Conservation (phyloP, 2,113 vertebrate species). For the Lates calcarifer region DNA sequence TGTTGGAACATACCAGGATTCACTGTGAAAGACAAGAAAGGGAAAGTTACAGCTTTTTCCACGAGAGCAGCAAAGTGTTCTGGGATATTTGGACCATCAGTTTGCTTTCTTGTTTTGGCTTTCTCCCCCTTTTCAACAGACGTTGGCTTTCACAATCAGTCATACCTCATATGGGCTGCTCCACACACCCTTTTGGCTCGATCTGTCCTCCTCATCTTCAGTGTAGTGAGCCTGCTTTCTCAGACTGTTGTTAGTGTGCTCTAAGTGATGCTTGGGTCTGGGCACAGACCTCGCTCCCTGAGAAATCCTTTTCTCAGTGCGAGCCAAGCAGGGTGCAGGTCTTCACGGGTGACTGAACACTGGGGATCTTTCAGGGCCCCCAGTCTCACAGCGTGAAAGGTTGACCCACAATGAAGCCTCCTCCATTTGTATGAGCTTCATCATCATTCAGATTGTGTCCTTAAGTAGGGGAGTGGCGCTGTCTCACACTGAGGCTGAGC, state of each 20-base stretch:
- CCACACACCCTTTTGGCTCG: conserved; percentile 19
- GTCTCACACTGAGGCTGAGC: conserved; percentile 49
- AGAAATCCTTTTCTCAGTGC: conserved; percentile 69
- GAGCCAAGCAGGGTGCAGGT: conserved; percentile 67
- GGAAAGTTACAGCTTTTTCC: conserved; percentile 15
- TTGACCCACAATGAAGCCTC: conserved; percentile 76
- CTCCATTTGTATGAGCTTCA: conserved; percentile 73
- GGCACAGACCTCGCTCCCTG: conserved; percentile 65
- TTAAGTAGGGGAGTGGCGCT: conserved; percentile 70
- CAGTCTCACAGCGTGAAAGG: conserved; percentile 72
- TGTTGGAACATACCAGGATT: background rate
- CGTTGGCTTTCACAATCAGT: conserved; percentile 15
- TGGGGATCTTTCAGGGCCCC: conserved; percentile 73
- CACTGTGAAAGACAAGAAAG: background rate
- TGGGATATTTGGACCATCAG: background rate
- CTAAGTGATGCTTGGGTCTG: conserved; percentile 32
- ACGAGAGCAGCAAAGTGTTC: conserved; percentile 13
- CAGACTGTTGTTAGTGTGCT: conserved; percentile 29
- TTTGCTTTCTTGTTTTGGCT: conserved; percentile 11
- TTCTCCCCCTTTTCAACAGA: conserved; percentile 6
- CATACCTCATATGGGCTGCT: conserved; percentile 15
- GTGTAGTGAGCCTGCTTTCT: conserved; percentile 31
- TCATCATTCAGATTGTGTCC: conserved; percentile 75
- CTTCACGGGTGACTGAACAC: conserved; percentile 80
- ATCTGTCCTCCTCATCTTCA: conserved; percentile 1